Evolutionary conservation across 2,113 vertebrate genomes (phyloP), one percentile per base, ranked within the genome.

Genomic region (Calonectris borealis): DNA sequence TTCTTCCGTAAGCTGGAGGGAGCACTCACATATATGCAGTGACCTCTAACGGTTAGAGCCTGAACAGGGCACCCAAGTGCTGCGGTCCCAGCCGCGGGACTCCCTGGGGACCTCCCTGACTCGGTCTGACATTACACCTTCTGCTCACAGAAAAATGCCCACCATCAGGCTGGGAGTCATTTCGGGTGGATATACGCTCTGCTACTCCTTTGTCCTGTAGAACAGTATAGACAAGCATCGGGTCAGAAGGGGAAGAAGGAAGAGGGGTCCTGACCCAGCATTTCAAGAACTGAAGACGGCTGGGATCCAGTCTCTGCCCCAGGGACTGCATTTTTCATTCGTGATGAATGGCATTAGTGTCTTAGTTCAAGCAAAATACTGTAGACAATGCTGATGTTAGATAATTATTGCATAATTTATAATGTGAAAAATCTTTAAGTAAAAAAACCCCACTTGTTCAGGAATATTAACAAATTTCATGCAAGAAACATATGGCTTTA

Each of bases 321-420:
- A 88, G 79, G 82, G 82, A 73, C 62, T 51, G 36, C 2, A 10
- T 77, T 90, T 76, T 88, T 88, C 58, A 62, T 90, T 94, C 0
- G 0, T 70, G 88, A 90, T 66, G 78, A 96, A 95, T 77, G 49
- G 82, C n/a, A 90, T 51, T 54, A 76, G 34, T 81, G 75, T 83
- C 85, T 95, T 79, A 96, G 90, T 93, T 95, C 87, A 95, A 83
- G 85, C 44, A 93, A 96, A 91, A 93, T 85, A 69, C 40, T 86
- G 70, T 72, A 94, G 86, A 95, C 65, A 70, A 86, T 48, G 51
- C 62, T 91, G 69, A 95, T 88, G 79, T 90, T 84, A 96, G 81
- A 94, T 93, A 95, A 96, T 86, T 92, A 95, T 29, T 93, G 72
- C 70, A 85, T 86, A 91, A 95, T 97, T 95, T 71, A 96, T 94